Percentiles rank a stretch among this genome's conserved stretches.
phyloP scores from a whole-genome alignment of 1,140 invertebrate genomes.

The Atta texana region DNA sequence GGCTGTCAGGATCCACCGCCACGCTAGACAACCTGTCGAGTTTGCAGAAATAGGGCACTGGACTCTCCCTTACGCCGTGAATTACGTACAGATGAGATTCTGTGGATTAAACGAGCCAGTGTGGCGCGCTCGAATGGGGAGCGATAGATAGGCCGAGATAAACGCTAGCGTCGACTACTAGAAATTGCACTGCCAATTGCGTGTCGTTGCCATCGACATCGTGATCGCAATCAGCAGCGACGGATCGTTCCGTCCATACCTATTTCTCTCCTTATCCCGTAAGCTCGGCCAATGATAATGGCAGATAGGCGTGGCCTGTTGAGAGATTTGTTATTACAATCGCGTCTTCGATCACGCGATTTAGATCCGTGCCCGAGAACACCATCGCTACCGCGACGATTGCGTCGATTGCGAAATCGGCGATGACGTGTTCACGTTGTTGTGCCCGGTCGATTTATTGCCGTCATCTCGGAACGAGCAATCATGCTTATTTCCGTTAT shows the following conservation, averaged over 20 bases:
- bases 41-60: constrained; percentile 9
- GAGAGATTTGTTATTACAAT: constrained; percentile 81
- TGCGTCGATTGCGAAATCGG: constrained; percentile 50
- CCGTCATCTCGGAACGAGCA: neutral
- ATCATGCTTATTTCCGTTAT: neutral
- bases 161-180: constrained; percentile 68
- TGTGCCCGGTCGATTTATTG: constrained; percentile 11
- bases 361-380: constrained; percentile 60
- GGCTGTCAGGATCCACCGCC: constrained; percentile 22
- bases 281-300: constrained; percentile 74
- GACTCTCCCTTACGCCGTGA: neutral
- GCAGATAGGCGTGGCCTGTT: constrained; percentile 75
- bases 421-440: neutral
- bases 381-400: constrained; percentile 34
- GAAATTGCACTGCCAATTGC: constrained; percentile 70
- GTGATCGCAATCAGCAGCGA: constrained; percentile 65
- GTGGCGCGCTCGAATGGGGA: constrained; percentile 32
- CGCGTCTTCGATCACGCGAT: constrained; percentile 74
- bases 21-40: constrained; percentile 29
- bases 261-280: constrained; percentile 69
- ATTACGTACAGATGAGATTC: constrained; percentile 35
- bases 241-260: constrained; percentile 54
- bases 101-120: constrained; percentile 18
- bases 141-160: constrained; percentile 59
- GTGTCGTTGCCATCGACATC: constrained; percentile 66